phyloP scores from a whole-genome alignment of 92 coral and sea anemone genomes.

The Porites evermanni region DNA sequence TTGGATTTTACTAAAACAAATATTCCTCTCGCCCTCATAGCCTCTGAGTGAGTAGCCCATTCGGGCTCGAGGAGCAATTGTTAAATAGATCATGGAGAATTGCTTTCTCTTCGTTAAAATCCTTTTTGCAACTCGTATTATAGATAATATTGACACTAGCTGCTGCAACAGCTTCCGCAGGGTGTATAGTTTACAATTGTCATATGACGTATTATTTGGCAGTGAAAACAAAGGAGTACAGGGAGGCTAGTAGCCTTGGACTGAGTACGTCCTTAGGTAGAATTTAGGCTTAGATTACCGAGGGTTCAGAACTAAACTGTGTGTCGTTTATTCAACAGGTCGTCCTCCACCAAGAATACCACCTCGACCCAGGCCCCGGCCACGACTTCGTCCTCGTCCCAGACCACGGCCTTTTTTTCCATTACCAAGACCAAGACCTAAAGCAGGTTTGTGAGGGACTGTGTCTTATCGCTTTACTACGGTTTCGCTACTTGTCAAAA shows the following conservation, averaged over 20 bases:
- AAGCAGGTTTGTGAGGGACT: not conserved
- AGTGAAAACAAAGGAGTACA: too few relatives aligned
- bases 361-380: constrained; percentile 44
- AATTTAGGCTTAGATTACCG: not conserved
- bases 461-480: too few relatives aligned
- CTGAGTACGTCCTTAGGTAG: not conserved
- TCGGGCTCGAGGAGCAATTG: too few relatives aligned
- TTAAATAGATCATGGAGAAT: too few relatives aligned
- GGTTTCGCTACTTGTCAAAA: too few relatives aligned
- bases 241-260: not conserved
- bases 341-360: constrained; percentile 25
- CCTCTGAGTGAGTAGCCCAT: too few relatives aligned
- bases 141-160: too few relatives aligned
- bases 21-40: too few relatives aligned
- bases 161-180: too few relatives aligned
- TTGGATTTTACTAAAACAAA: too few relatives aligned
- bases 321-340: not conserved
- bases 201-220: not conserved
- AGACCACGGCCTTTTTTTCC: constrained; percentile 46
- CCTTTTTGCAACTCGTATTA: too few relatives aligned
- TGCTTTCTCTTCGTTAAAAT: too few relatives aligned
- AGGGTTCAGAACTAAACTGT: not conserved
- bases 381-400: constrained; percentile 18
- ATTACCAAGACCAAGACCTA: constrained; percentile 36
- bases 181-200: not conserved